phyloP scores from a whole-genome alignment of 2,797 vertebrate species.

The Sebastes iracundus region DNA sequence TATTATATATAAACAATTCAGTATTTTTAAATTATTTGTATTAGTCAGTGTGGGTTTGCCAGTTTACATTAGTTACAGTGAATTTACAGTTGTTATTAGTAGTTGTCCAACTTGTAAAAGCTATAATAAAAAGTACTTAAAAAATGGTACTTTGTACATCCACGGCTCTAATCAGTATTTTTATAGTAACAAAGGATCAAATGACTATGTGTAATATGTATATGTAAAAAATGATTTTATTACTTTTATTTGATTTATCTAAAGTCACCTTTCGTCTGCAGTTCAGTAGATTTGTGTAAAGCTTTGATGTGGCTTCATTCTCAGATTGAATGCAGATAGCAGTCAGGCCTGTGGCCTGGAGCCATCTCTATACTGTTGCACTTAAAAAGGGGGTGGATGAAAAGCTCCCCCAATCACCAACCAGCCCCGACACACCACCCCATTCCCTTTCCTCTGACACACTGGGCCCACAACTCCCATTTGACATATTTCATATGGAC shows the following conservation, averaged over 20 bases:
- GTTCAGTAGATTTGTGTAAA: not conserved
- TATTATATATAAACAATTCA: not conserved
- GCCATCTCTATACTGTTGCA: constrained; percentile 16
- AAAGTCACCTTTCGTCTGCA: not conserved
- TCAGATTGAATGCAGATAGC: not conserved
- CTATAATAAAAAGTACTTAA: not conserved
- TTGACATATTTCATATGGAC: constrained; percentile 56
- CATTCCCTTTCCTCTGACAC: constrained; percentile 1
- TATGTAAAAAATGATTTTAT: not conserved
- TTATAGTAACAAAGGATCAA: too few species aligned
- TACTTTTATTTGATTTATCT: not conserved
- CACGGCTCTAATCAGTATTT: too few species aligned
- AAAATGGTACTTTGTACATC: not conserved
- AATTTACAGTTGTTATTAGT: not conserved
- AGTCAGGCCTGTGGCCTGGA: not conserved
- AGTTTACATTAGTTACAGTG: not conserved
- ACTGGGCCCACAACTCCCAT: constrained; percentile 23
- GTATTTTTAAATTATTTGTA: not conserved
- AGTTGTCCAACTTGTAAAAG: not conserved
- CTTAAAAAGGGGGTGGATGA: constrained; percentile 44
- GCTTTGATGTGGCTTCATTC: not conserved
- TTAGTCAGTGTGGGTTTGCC: not conserved
- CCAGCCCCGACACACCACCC: constrained; percentile 39
- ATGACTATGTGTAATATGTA: too few species aligned
- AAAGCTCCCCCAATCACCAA: constrained; percentile 66